Base-by-base conservation (phyloP, 2,888 invertebrate species). In the Cheilosia scutellata region DNA sequence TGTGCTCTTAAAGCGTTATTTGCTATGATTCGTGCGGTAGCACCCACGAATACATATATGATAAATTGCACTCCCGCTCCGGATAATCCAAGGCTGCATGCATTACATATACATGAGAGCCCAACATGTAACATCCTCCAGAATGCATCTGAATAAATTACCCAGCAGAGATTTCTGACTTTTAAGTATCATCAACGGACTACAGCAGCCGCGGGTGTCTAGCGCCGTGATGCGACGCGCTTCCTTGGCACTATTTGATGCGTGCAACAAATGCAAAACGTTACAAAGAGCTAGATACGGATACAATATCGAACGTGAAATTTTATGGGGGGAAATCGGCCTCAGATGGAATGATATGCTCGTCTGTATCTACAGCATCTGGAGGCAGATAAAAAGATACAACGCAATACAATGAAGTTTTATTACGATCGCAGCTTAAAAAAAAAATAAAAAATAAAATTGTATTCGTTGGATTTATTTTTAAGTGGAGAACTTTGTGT, bases 91-190 rank as follows among this genome's bases (percentile, higher is more conserved):
- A 55, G 44, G 71, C 76, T 60, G 84, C 37, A 20, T 16, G 49
- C 51, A 63, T 74, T 79, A 68, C 60, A 76, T 55, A 70, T 70
- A 82, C 70, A 76, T 82, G 76, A 76, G 70, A 5, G 68, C 55
- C 13, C 42, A 66, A 42, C 47, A 55, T 57, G 72, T 37, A 44
- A 71, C 70, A 65, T 76, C 71, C 82, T 82, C 66, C 57, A 71
- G 66, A 76, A 71, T 82, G 86, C 76, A 86, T 72, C 62, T 49
- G 86, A 71, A 86, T 86, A 86, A 86, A 77, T 86, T 86, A 86
- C 70, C 82, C 60, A 33, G 31, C 72, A 66, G 27, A 51, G 44
- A 40, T 40, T 74, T 78, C 31, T 63, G 72, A 62, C 68, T 76
- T 57, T 68, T 37, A 74, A 63, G 68, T 58, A 60, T 53, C 68